A percentile compares a stretch with the other conserved stretches of the same genome.
Evolutionary conservation across 1,140 invertebrate genomes (phyloP).

Genomic region (Procambarus virginalis): DNA sequence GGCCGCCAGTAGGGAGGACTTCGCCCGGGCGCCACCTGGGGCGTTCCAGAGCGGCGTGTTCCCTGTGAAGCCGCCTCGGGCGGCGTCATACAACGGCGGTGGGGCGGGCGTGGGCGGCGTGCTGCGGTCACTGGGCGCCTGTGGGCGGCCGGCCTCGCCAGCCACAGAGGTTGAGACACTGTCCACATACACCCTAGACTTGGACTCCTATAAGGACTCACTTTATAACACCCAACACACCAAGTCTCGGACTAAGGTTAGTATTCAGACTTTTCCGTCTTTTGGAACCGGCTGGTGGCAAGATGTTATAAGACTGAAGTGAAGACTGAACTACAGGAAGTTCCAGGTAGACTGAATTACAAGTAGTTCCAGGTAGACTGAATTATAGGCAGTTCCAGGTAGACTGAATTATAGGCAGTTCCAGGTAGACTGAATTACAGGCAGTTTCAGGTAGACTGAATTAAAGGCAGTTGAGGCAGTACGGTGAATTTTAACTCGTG

Average conservation of each 20-base stretch:
- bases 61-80: constrained; percentile 16
- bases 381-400: too few species aligned
- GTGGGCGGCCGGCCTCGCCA: constrained; percentile 43
- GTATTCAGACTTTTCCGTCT: not conserved
- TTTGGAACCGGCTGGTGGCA: not conserved
- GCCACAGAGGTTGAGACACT: constrained; percentile 45
- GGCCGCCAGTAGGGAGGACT: not conserved
- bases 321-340: too few species aligned
- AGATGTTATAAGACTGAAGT: too few species aligned
- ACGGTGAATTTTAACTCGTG: too few species aligned
- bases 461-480: too few species aligned
- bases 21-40: not conserved
- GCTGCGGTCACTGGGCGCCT: constrained; percentile 40
- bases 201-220: not conserved
- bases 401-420: too few species aligned
- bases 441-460: too few species aligned
- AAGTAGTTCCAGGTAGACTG: too few species aligned
- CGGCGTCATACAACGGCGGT: not conserved
- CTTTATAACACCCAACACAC: not conserved
- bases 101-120: constrained; percentile 42
- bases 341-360: too few species aligned
- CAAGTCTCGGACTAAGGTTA: not conserved
- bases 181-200: constrained; percentile 37
- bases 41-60: constrained; percentile 37
- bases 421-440: too few species aligned